Conservation (phyloP, 2,888 invertebrate species). For the Trichacis sp. region DNA sequence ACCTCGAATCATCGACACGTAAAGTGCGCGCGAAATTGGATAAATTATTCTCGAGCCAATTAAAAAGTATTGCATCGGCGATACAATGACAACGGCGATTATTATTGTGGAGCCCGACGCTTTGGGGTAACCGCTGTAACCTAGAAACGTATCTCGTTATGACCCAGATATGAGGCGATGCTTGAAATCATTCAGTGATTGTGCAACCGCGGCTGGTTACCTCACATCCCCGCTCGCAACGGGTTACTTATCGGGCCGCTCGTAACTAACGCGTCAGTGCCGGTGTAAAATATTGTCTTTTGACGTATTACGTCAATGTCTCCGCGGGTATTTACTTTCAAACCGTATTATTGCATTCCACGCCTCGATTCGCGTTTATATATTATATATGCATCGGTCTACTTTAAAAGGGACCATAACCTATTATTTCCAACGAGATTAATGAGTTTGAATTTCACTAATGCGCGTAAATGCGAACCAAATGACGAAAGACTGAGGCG, state of each 20-base stretch:
- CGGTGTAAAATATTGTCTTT: constrained; percentile 33
- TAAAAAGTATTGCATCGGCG: constrained; percentile 34
- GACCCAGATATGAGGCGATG: constrained; percentile 70
- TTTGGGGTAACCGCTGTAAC: constrained; percentile 68
- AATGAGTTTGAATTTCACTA: no score
- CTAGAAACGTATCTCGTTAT: constrained; percentile 69
- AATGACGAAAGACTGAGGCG: no score
- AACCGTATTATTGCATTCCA: constrained; percentile 20
- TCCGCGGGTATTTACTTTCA: constrained; percentile 35
- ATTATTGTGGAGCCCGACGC: constrained; percentile 57
- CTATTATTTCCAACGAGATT: no score
- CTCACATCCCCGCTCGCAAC: constrained; percentile 63
- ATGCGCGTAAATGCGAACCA: no score
- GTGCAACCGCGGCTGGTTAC: constrained; percentile 67
- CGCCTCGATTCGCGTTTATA: not conserved
- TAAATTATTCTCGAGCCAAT: constrained; percentile 9
- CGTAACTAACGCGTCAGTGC: constrained; percentile 13
- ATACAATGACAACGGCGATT: constrained; percentile 49
- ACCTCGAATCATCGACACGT: no score
- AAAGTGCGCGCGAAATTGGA: no score
- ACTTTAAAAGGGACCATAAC: no score
- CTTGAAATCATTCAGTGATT: constrained; percentile 70
- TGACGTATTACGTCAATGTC: constrained; percentile 31
- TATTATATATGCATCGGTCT: no score
- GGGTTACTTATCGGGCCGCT: constrained; percentile 54